Evolutionary conservation across 2,888 invertebrate species (phyloP).

Genomic region (Caenorhabditis sp.): DNA sequence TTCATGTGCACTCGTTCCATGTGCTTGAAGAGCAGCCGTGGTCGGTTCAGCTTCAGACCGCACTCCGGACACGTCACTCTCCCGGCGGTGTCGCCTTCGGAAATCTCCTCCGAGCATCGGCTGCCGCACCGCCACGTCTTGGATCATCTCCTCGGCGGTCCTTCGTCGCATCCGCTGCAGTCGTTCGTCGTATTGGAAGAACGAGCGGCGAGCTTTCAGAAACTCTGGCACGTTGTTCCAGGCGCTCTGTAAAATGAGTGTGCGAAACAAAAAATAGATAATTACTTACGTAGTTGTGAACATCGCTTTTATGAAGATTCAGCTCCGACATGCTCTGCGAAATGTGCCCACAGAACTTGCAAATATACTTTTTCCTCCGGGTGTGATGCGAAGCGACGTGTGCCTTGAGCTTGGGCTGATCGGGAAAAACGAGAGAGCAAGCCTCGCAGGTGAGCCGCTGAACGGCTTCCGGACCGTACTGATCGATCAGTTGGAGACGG

Average conservation of each 20-base stretch:
- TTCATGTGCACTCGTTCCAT: slow-evolving; percentile 74
- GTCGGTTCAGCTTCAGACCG: slow-evolving; percentile 69
- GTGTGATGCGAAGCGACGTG: slow-evolving; percentile 66
- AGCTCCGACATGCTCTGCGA: slow-evolving; percentile 69
- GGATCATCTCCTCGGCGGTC: slow-evolving; percentile 14
- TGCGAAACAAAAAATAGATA: not conserved
- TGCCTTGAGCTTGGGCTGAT: slow-evolving; percentile 60
- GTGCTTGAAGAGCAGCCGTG: slow-evolving; percentile 73
- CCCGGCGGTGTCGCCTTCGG: slow-evolving; percentile 49
- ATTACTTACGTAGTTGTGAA: slow-evolving; percentile 58
- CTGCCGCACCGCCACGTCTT: slow-evolving; percentile 4
- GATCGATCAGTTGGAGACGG: slow-evolving; percentile 58
- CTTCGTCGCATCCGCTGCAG: slow-evolving; percentile 14
- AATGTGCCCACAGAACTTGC: slow-evolving; percentile 73
- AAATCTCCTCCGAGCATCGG: slow-evolving; percentile 34
- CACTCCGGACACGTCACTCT: slow-evolving; percentile 72
- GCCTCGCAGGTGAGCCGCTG: slow-evolving; percentile 68
- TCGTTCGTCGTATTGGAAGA: slow-evolving; percentile 21
- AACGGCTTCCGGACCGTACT: slow-evolving; percentile 54
- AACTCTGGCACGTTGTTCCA: slow-evolving; percentile 32
- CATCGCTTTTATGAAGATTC: slow-evolving; percentile 72
- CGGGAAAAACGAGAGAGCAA: slow-evolving; percentile 71
- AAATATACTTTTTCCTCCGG: slow-evolving; percentile 59
- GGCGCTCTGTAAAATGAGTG: slow-evolving; percentile 3
- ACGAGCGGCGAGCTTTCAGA: slow-evolving; percentile 28